Evolutionary conservation across 2,888 invertebrate genomes (phyloP), one percentile per base, ranked within the genome.

Genomic region (Glaucopsyche alexis): DNA sequence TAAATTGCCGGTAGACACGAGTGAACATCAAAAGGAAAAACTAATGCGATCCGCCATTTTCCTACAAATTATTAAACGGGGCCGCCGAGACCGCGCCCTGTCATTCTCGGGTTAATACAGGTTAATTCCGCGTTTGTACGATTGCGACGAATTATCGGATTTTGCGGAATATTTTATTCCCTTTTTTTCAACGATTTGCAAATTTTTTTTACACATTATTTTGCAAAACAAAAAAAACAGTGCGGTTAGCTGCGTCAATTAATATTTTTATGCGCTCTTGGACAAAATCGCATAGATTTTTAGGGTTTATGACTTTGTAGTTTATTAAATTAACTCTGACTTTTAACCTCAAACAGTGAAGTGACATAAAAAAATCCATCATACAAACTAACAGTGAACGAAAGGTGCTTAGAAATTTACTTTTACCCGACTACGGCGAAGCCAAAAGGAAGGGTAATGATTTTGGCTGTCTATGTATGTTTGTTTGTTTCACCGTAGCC

Each of bases 21-120:
- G 81, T 83, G 85, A 82, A 92, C 89, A 86, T 91, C 91, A 90
- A 91, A 92, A 88, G 89, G 88, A 90, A 90, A 90, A 88, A 85
- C 84, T 88, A 89, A 91, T 90, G 89, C 87, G 85, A 81, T 79
- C 79, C 79, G 80, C 79, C 79, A 83, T 80, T 81, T 87, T 88
- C 83, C 83, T 81, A 86, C 90, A 85, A 91, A 91, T 90, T 90
- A 91, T 90, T 89, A 88, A 89, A 83, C 81, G 84, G 85, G 88
- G 87, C 82, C 78, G 78, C 67, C 64, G 77, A 77, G 83, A 80
- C 85, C 87, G 81, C 85, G 81, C 87, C 86, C 85, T 86, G 87
- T 84, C 84, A 84, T 87, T 88, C 81, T 83, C 85, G 86, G 89
- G 89, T 89, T 91, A 90, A 88, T 87, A 80, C 85, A 77, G 82